Evolutionary conservation across 1,140 invertebrate species (phyloP).

Genomic region (Drosophila bocqueti): DNA sequence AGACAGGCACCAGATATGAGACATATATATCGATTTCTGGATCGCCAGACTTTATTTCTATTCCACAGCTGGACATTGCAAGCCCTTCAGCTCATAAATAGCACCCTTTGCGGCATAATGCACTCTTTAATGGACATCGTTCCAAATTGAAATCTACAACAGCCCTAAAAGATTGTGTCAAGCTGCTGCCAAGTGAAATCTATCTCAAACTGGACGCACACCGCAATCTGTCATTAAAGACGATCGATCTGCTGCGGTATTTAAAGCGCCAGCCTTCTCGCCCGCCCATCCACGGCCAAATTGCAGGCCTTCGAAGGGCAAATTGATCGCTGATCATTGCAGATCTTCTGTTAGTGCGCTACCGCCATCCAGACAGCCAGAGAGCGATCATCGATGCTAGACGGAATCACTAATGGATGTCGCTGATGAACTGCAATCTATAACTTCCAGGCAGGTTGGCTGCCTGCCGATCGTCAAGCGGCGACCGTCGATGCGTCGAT

Average conservation of each 20-base stretch:
- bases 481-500: conserved; percentile 4
- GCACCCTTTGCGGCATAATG: not conserved
- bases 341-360: conserved; percentile 34
- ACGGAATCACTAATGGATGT: conserved; percentile 33
- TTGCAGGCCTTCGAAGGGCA: conserved; percentile 5
- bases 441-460: conserved; percentile 2
- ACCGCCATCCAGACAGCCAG: conserved; percentile 12
- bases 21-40: conserved; percentile 46
- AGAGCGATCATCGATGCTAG: conserved; percentile 16
- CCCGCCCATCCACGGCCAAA: conserved; percentile 9
- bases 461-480: conserved; percentile 8
- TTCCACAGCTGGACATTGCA: not conserved
- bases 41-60: not conserved
- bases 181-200: not conserved
- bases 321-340: conserved; percentile 23
- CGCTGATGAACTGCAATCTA: conserved; percentile 44
- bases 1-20: conserved; percentile 38
- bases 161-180: conserved; percentile 2
- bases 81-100: conserved; percentile 1
- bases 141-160: not conserved
- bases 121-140: not conserved
- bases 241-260: conserved; percentile 1
- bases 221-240: not conserved
- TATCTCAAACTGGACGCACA: not conserved
- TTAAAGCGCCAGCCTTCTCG: conserved; percentile 18